Base-by-base conservation (phyloP, 2,797 vertebrate genomes). In the Hyperoplus lanceolatus region DNA sequence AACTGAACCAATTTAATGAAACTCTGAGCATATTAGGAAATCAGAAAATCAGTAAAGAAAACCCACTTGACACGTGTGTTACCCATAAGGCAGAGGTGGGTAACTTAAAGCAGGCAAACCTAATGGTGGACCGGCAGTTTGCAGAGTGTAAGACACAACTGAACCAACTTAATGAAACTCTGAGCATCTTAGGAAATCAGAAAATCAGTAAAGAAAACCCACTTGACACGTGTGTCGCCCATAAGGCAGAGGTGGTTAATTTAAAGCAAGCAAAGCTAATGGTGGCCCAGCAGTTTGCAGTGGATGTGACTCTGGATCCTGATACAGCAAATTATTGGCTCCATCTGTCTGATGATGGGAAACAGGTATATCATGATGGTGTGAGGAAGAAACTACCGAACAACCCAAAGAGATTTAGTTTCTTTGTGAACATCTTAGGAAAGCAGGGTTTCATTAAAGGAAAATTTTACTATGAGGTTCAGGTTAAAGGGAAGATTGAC, bases 301-400 rank as follows among this genome's bases (percentile, higher is more conserved):
- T 36, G 5, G 70, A 84, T 1, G 82, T 90, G 75, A 85, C 70
- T 13, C 57, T 90, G 6, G 82, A 90, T 50, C 70, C 80, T 1
- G 46, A 80, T 3, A 88, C 84, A 5, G 86, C 80, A 8, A n/a
- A n/a, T n/a, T n/a, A n/a, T n/a, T n/a, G n/a, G n/a, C n/a, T n/a
- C n/a, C 61, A 84, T 53, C 2, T 87, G 38, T 84, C 83, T 3
- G 4, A 55, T 0, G 60, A 86, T 0, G 2, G 60, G 60, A 86
- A 75, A 51, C n/a, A 36, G 16, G 83, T 86, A 14, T 0, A 41
- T 48, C 75, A 36, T 13, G 56, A 58, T 11, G 15, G 13, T 0
- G 6, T 5, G 4, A 4, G 1, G 5, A 60, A 8, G 51, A 53
- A 41, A 0, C 49, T 67, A 0, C 59, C 64, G 1, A 46, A 86